Evolutionary conservation across 2,888 invertebrate species (phyloP), one percentile per base, ranked within the genome.

Genomic region (Minunthozetes semirufus): DNA sequence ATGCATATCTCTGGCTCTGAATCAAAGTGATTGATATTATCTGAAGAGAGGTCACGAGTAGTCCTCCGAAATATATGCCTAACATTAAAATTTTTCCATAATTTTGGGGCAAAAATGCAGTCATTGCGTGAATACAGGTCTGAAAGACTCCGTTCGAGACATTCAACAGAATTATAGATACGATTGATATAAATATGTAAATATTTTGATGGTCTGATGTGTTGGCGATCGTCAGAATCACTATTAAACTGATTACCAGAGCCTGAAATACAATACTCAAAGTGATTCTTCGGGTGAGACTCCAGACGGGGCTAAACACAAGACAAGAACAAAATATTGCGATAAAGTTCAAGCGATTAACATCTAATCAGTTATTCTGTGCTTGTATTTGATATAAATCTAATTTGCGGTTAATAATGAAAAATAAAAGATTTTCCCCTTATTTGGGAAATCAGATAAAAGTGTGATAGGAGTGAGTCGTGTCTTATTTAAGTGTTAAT

Each of bases 71-170:
- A 83, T 96, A 96, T 78, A 92, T 89, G 72, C 96, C 96, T 66
- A 98, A 86, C 15, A 99, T 89, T 76, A 98, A 92, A 74, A 95
- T 95, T 79, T 95, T 96, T 0, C 94, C 94, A 81, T 96, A 99
- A 81, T 90, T 89, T 77, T 89, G 86, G 0, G 97, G 98, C 73
- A 99, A 86, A 79, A 92, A 90, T 0, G 96, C 96, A 8, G 93
- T 94, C 85, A 97, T 89, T 17, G 98, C 98, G 84, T 90, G 99
- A 38, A 98, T 91, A 0, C 95, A 94, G 85, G 96, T 98, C 83
- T 97, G 96, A 84, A 96, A 99, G 80, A 99, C 89, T 61, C 97
- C 97, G 85, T 93, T 91, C 72, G 90, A 90, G 95, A 22, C 89
- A 81, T 94, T 96, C 78, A 95, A 85, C 56, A 92, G 80, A 77